Evolutionary conservation across 2,888 invertebrate genomes (phyloP), one percentile per base, ranked within the genome.

Genomic region (Troides aeacus): DNA sequence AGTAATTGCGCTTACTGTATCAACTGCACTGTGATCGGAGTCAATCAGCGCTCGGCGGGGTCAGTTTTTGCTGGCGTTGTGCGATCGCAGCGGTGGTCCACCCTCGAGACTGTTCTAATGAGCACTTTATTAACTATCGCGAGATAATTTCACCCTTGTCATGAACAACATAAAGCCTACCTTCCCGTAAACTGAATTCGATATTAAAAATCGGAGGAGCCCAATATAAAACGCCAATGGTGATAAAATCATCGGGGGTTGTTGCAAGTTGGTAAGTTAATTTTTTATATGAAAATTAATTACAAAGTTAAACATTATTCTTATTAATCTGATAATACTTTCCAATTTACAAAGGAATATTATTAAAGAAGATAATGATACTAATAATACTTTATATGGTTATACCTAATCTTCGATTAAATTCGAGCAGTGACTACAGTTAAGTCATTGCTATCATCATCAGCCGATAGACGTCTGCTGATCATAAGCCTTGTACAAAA

Each of bases 21-120:
- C 59, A 18, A 23, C 24, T 66, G 50, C 42, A 62, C 70, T 70
- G 70, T 70, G 66, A 39, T 63, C 66, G 36, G 42, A 70, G 70
- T 70, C 70, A 70, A 70, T 70, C 70, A 70, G 66, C 62, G 62
- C 70, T 56, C 64, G 70, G 53, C 63, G 70, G 39, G 66, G 62
- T 66, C 62, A 66, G 65, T 70, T 70, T 70, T 70, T 70, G 70
- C 70, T 17, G 66, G 66, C 53, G 62, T 62, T 58, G 69, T 62
- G 69, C 69, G 66, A 63, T 39, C 70, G 50, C 70, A 70, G 70
- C 70, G 70, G 70, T 70, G 70, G 70, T 70, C 70, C 66, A 66
- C 70, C 70, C 70, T 66, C 70, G 70, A 64, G 66, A 70, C 70
- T 70, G 66, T 63, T 70, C 70, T 70, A 66, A 70, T 70, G 62